A percentile compares a stretch with the other conserved stretches of the same genome.
Conservation (phyloP, 1,140 invertebrate genomes). For the Euura saliciscinereae region DNA sequence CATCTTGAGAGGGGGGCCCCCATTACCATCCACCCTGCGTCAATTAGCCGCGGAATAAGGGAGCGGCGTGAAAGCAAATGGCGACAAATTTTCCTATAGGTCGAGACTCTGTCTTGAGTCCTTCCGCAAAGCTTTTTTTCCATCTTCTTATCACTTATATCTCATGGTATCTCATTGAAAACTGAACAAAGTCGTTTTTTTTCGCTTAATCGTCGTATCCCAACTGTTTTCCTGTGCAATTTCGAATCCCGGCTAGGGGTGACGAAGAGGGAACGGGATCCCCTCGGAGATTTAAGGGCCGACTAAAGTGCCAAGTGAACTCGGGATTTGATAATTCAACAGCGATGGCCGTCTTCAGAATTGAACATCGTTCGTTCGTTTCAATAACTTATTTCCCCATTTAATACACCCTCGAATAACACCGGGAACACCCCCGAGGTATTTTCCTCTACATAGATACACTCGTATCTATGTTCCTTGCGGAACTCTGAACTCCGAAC, state of each 20-base stretch:
- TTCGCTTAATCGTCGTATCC: neutral
- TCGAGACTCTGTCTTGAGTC: too few relatives aligned
- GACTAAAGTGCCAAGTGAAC: neutral
- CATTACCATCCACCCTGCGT: slow-evolving; percentile 1
- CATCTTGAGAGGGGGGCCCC: neutral
- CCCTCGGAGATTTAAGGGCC: neutral
- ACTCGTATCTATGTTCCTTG: too few relatives aligned
- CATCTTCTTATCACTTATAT: too few relatives aligned
- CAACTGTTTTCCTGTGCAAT: neutral
- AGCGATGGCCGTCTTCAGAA: neutral
- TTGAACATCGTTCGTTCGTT: neutral
- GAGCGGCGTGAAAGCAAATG: slow-evolving; percentile 1
- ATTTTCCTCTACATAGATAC: too few relatives aligned
- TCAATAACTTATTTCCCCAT: too few relatives aligned
- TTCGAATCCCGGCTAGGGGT: neutral
- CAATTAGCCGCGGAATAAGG: slow-evolving; percentile 5
- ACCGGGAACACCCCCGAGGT: too few relatives aligned
- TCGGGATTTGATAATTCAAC: neutral
- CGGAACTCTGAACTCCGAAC: too few relatives aligned
- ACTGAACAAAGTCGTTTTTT: neutral
- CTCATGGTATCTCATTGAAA: too few relatives aligned
- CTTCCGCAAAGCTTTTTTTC: too few relatives aligned
- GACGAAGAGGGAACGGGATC: neutral
- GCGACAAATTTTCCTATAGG: neutral
- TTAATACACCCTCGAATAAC: too few relatives aligned